phyloP scores from a whole-genome alignment of 2,888 invertebrate species.

The Pollenia angustigena region DNA sequence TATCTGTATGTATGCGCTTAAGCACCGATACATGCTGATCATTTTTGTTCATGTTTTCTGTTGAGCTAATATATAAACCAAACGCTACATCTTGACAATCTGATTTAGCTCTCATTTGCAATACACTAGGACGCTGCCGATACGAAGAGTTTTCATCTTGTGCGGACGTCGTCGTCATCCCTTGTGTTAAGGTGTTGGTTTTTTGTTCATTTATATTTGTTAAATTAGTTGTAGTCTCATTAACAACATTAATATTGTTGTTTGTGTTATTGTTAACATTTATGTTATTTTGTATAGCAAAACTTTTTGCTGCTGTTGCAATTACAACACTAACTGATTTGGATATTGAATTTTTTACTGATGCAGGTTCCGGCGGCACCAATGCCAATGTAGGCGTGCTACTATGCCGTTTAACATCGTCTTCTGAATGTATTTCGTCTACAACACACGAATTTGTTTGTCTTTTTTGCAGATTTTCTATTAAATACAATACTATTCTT shows the following conservation, averaged over 20 bases:
- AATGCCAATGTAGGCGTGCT: conserved; percentile 81
- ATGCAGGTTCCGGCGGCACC: conserved; percentile 83
- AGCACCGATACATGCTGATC: conserved; percentile 68
- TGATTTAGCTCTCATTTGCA: conserved; percentile 64
- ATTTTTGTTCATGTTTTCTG: conserved; percentile 26
- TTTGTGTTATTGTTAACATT: conserved; percentile 58
- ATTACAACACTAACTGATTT: conserved; percentile 84
- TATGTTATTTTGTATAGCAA: conserved; percentile 76
- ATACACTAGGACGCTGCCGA: conserved; percentile 67
- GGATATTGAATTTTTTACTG: conserved; percentile 83
- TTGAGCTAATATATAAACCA: conserved; percentile 21
- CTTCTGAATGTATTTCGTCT: conserved; percentile 67
- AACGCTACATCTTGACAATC: conserved; percentile 11
- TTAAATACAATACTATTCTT: conserved; percentile 89
- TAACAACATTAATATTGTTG: conserved; percentile 35
- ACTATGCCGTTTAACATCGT: conserved; percentile 68
- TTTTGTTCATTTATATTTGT: conserved; percentile 31
- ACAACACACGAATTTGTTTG: conserved; percentile 72
- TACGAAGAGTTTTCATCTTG: not conserved
- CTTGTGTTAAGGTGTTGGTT: conserved; percentile 33
- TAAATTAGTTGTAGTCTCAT: conserved; percentile 15
- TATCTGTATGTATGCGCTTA: conserved; percentile 70
- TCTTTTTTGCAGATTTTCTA: conserved; percentile 85
- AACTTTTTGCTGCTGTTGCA: conserved; percentile 80
- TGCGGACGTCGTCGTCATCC: not conserved